These are phyloP conservation scores for Pachyseris speciosa DNA, from an alignment of 64 coral and sea anemone genomes.

Conservation along the genomic window DNA sequence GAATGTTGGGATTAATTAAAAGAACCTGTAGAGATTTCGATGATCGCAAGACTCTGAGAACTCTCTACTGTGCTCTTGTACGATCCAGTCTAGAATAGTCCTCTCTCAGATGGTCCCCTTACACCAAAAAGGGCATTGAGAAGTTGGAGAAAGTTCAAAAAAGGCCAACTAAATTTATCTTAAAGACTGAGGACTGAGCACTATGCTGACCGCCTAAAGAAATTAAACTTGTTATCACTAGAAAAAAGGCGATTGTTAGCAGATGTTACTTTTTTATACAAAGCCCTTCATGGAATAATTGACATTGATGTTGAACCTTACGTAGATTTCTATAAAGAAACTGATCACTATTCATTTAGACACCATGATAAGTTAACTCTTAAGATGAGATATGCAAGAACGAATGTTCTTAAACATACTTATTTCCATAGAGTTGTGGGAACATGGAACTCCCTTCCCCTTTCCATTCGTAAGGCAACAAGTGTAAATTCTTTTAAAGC, in stretches of 20 bases:
- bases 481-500: no score
- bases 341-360: not conserved
- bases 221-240: constrained; percentile 39
- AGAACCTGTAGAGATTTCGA: no score
- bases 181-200: constrained; percentile 44
- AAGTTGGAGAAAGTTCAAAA: constrained; percentile 43
- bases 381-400: constrained; percentile 16
- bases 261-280: constrained; percentile 15
- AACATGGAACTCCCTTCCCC: not conserved
- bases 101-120: constrained; percentile 36
- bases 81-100: constrained; percentile 32
- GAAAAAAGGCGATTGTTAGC: constrained; percentile 12
- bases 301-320: not conserved
- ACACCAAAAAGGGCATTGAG: constrained; percentile 10
- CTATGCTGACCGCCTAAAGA: constrained; percentile 4
- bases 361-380: not conserved
- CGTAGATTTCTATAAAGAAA: not conserved
- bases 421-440: not conserved
- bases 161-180: constrained; percentile 47
- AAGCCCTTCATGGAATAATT: not conserved
- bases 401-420: not conserved
- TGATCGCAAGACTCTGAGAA: no score
- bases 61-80: constrained; percentile 39
- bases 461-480: no score
- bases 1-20: no score